A percentile compares a stretch with the other conserved stretches of the same genome.
These are phyloP conservation scores for Steinernema scapterisci DNA, from an alignment of 2,888 invertebrate genomes.

Conservation along the genomic window DNA sequence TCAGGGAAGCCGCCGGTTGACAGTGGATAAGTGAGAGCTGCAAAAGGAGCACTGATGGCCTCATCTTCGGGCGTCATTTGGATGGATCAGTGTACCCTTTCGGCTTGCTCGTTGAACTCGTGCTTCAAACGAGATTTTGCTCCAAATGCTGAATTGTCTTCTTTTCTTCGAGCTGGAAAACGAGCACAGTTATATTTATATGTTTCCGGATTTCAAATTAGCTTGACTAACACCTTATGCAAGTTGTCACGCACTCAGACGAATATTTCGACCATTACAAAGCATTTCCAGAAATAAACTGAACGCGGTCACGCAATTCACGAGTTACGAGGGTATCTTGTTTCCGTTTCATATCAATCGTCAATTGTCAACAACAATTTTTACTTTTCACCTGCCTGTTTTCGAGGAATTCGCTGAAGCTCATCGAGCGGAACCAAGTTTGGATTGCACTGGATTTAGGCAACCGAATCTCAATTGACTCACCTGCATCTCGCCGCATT, in stretches of 20 bases:
- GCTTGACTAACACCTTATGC: background rate
- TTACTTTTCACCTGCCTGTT: background rate
- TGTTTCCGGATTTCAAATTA: too few relatives aligned
- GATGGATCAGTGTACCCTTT: background rate
- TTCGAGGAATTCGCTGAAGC: too few relatives aligned
- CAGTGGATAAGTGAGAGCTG: background rate
- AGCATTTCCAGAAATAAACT: too few relatives aligned
- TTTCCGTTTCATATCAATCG: too few relatives aligned
- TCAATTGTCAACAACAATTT: background rate
- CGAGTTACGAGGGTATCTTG: too few relatives aligned
- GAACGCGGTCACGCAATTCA: too few relatives aligned
- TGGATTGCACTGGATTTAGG: too few relatives aligned
- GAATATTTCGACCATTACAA: too few relatives aligned
- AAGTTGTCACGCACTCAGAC: too few relatives aligned
- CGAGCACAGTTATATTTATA: too few relatives aligned
- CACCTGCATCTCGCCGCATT: slow-evolving; percentile 36
- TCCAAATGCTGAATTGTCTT: slow-evolving; percentile 34
- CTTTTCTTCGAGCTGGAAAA: slow-evolving; percentile 33
- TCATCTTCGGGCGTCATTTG: background rate
- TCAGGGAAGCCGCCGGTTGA: background rate
- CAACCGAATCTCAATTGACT: too few relatives aligned
- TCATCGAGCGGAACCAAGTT: too few relatives aligned
- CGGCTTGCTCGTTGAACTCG: slow-evolving; percentile 36
- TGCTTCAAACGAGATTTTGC: slow-evolving; percentile 31
- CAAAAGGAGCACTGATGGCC: background rate